These are phyloP conservation scores for Halcyon senegalensis DNA, from an alignment of 2,113 vertebrate species.

Conservation along the genomic window DNA sequence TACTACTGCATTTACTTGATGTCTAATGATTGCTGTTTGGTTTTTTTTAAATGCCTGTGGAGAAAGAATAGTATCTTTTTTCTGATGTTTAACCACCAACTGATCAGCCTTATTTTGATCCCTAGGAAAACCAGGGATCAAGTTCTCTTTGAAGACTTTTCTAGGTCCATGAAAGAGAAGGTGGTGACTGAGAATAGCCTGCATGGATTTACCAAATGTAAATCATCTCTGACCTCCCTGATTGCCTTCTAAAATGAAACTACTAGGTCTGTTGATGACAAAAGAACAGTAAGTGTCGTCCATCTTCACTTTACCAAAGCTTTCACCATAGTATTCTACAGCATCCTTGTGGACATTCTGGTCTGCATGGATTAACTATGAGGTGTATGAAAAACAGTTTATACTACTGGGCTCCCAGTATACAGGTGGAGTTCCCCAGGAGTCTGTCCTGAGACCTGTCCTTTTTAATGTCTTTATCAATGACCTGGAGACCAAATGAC, in stretches of 20 bases:
- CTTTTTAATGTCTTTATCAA: neutral
- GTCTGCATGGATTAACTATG: neutral
- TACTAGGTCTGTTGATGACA: neutral
- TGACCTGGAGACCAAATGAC: neutral
- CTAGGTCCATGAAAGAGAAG: neutral
- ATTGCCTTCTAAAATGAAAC: neutral
- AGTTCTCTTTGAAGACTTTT: neutral
- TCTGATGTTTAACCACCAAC: neutral
- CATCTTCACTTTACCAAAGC: neutral
- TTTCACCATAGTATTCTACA: neutral
- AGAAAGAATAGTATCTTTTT: neutral
- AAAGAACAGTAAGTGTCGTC: neutral
- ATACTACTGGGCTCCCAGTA: neutral
- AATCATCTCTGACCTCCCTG: neutral
- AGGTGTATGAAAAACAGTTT: neutral
- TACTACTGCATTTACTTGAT: neutral
- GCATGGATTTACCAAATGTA: neutral
- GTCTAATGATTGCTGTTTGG: neutral
- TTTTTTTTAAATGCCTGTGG: neutral
- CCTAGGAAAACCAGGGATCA: neutral
- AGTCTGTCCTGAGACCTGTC: neutral
- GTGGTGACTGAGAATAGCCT: neutral
- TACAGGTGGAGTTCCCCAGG: neutral
- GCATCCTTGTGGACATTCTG: neutral
- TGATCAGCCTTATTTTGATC: neutral